Evolutionary conservation across 2,113 vertebrate species (phyloP), one percentile per base, ranked within the genome.

Genomic region (Alethe castanea): DNA sequence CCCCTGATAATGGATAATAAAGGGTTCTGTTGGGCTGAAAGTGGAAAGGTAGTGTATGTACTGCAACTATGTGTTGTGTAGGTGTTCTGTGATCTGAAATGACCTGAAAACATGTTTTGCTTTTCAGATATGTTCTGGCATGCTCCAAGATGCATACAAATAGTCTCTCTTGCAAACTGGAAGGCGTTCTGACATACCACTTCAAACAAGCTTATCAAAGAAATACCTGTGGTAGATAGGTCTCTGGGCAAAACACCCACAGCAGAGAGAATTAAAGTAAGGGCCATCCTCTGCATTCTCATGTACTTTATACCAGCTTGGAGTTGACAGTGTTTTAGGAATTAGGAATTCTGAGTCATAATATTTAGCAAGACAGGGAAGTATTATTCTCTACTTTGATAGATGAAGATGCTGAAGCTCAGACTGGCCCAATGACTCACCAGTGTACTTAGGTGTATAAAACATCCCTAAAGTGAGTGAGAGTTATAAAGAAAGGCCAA

Each of bases 171-270:
- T 53, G 48, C 72, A 83, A 86, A 86, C 67, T 38, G 38, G 70
- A 93, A 92, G 42, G 45, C 2, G 7, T 93, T 92, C 70, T 83
- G 62, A 16, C 36, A 59, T 14, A 81, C 86, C 86, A 92, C 92
- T 94, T 94, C 90, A 97, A 95, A 92, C 20, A 66, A 70, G 40
- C 50, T 94, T 97, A 92, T 95, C 88, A 90, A 95, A 95, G 86
- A 88, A 94, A 95, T 92, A 62, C 59, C 56, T 95, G 82, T 88
- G 94, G 95, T 90, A 81, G 59, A 92, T 80, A 73, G 22, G 29
- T 66, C 86, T 92, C 79, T 73, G 50, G 29, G 90, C 16, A 93
- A 95, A 92, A 92, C 2, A 6, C 19, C 35, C 67, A 54, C 79
- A 86, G 47, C 42, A 73, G 8, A 59, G 24, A 54, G 9, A 83